Percentiles rank a stretch among this genome's conserved stretches.
These are phyloP conservation scores for Ammodytes dubius DNA, from an alignment of 2,113 vertebrate genomes.

Conservation along the genomic window DNA sequence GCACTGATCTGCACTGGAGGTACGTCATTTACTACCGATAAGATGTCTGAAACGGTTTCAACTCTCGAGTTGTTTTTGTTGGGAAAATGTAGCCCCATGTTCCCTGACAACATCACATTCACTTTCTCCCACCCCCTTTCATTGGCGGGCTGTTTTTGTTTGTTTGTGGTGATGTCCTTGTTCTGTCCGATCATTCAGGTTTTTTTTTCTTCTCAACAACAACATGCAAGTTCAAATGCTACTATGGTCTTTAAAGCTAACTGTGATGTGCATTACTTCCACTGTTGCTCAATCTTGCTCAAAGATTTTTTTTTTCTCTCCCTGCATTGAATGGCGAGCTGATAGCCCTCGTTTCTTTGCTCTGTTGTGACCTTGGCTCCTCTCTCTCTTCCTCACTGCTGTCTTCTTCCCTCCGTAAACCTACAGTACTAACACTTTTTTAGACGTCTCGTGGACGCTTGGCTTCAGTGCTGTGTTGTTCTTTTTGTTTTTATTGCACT, in stretches of 20 bases:
- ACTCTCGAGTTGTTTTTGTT: constrained; percentile 22
- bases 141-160: constrained; percentile 61
- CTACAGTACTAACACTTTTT: constrained; percentile 93
- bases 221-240: constrained; percentile 78
- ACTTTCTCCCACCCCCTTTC: constrained; percentile 19
- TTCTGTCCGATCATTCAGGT: constrained; percentile 75
- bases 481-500: constrained; percentile 90
- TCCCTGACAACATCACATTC: neutral
- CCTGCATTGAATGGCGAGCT: constrained; percentile 87
- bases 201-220: constrained; percentile 60
- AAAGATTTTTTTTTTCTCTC: constrained; percentile 79
- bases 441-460: constrained; percentile 95
- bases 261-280: constrained; percentile 89
- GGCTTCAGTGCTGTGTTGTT: constrained; percentile 95
- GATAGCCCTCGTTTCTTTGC: constrained; percentile 82
- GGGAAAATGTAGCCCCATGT: constrained; percentile 16
- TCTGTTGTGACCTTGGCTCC: constrained; percentile 89
- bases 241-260: constrained; percentile 83
- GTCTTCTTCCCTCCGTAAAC: constrained; percentile 85
- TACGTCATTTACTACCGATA: constrained; percentile 27
- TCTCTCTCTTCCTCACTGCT: constrained; percentile 61
- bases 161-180: constrained; percentile 73
- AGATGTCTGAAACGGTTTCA: neutral
- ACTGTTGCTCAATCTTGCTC: constrained; percentile 85
- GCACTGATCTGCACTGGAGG: constrained; percentile 1